Base-by-base conservation (phyloP, 2,113 vertebrate genomes). In the Gobio gobio region DNA sequence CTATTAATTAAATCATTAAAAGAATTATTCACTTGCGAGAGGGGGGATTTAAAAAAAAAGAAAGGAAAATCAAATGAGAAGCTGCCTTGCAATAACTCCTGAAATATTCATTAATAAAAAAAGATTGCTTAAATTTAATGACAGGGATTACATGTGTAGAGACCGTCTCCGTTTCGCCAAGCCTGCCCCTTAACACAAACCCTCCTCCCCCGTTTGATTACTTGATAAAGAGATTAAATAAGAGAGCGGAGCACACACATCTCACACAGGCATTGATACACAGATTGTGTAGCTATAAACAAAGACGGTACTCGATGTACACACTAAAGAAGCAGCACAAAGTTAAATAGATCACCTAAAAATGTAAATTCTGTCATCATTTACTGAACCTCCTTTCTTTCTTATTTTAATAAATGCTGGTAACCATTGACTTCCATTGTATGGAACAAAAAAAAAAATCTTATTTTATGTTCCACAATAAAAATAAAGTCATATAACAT, bases 1-100 rank as follows among this genome's bases (percentile, higher is more conserved):
- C 94, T 94, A 94, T 95, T 95, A 95, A 95, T 95, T 95, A 94
- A 95, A 95, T 93, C 92, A 94, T 95, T 94, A 94, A 91, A 92
- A 85, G 89, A 94, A 93, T 91, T 91, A 93, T 90, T 93, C 91
- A 90, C 92, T 93, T 90, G 92, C 90, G 93, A 93, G 93, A 90
- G 89, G 87, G 90, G 93, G 92, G 92, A 89, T 89, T 64, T 85
- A 89, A 73, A 82, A 79, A 66, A 36, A 68, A 64, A 5, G 5
- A 72, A 40, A 18, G 70, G 87, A 22, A 91, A 90, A 91, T 89
- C 88, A 83, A 90, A 91, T 18, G 90, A 93, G 91, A 78, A 88
- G 78, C 87, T 89, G 88, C 89, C 58, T 89, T 92, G 93, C 90
- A 93, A 93, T 93, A 93, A 94, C 92, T 94, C 90, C 90, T 94